A percentile compares a stretch with the other conserved stretches of the same genome.
Evolutionary conservation across 2,888 invertebrate genomes (phyloP).

Genomic region (Sipha maydis): DNA sequence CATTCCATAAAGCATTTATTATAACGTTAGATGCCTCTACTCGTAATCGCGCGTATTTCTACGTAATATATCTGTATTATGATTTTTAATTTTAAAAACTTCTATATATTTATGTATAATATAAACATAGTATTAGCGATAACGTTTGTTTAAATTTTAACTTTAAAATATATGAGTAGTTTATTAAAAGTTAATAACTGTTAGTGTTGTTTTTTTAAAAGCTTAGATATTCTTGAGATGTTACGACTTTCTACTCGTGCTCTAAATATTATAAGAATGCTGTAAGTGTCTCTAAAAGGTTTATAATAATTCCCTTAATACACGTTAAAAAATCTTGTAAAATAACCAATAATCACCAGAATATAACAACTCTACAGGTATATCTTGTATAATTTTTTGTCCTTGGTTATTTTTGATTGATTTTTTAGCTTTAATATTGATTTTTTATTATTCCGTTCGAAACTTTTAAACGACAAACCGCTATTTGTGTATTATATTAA

Average conservation of each 20-base stretch:
- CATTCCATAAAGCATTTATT: slow-evolving; percentile 14
- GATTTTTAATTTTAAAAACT: no score
- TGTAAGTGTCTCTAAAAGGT: neutral
- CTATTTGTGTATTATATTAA: neutral
- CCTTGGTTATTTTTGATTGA: neutral
- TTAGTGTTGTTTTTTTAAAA: neutral
- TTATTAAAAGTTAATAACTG: neutral
- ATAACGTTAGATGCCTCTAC: neutral
- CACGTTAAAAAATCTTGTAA: neutral
- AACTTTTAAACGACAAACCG: neutral
- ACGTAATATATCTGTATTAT: no score
- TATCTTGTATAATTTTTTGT: neutral
- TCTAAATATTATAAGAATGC: neutral
- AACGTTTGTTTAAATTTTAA: neutral
- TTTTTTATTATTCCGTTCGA: neutral
- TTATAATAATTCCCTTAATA: slow-evolving; percentile 3
- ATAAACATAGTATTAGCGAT: neutral
- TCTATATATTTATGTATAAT: neutral
- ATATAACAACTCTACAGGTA: slow-evolving; percentile 11
- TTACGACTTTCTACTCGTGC: neutral
- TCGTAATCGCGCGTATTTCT: neutral
- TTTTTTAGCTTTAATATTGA: no score
- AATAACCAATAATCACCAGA: slow-evolving; percentile 13
- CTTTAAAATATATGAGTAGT: neutral
- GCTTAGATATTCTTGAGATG: neutral